Evolutionary conservation across 2,113 vertebrate genomes (phyloP), one percentile per base, ranked within the genome.

Genomic region (Leucopsar rothschildi): DNA sequence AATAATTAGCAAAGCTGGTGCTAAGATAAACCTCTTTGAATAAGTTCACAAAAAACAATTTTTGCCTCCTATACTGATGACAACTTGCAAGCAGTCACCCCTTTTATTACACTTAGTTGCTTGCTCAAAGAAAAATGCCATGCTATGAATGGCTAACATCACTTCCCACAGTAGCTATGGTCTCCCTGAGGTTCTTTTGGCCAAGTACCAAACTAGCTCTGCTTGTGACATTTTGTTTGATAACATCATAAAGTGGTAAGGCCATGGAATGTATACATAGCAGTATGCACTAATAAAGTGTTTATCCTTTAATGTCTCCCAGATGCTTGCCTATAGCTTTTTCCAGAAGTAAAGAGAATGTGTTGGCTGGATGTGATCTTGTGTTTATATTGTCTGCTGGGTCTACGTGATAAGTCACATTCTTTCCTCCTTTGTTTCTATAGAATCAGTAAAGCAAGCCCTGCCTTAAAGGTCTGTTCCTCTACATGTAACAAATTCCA

Each of bases 211-310:
- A 90, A 68, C 9, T 27, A 77, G 4, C 22, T 86, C n/a, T 83
- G 33, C 63, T 73, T 90, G 24, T 92, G 87, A 88, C 82, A 81
- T 95, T 93, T 92, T 94, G 82, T 90, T 96, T 96, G 75, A 94
- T 96, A 86, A 82, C 75, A 75, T 52, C 79, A 49, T 94, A 92
- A 95, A 95, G 47, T 35, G 35, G 47, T 81, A 83, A 77, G 75
- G 24, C 42, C 2, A 1, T n/a, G 44, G 68, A 95, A 93, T 66
- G 50, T 93, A 91, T 88, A 94, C 71, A 83, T 50, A 80, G 45
- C 66, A 80, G 27, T 59, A 86, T 71, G n/a, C 39, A 44, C 68
- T 81, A 88, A 88, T 60, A 77, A 91, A 73, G 52, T 83, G 42
- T 83, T 95, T 95, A 80, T 76, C 15, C 17, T 87, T 87, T 95